Conservation (phyloP, 2,113 vertebrate genomes). For the Callospermophilus lateralis region DNA sequence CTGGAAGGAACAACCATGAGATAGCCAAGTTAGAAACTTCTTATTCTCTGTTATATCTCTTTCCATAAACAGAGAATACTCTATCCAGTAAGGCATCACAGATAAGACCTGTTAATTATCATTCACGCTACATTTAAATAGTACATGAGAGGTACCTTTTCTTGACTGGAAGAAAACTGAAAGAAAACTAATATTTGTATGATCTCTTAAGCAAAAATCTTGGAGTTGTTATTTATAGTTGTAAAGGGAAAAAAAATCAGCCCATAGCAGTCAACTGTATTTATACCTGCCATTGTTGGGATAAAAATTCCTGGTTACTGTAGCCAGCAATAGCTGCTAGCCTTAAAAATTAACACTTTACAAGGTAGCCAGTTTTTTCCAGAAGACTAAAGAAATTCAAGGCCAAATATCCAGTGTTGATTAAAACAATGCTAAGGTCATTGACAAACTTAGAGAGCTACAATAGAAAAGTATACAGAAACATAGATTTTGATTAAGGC, state of each 20-base stretch:
- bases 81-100: neutral
- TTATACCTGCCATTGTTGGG: neutral
- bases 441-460: no score
- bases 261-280: neutral
- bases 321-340: neutral
- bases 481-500: neutral
- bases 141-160: neutral
- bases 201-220: constrained; percentile 15
- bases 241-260: neutral
- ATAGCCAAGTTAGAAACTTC: constrained; percentile 3
- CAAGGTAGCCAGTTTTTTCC: neutral
- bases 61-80: neutral
- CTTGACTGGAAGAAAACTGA: neutral
- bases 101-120: constrained; percentile 35
- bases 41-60: neutral
- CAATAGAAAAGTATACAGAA: neutral
- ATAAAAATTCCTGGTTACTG: neutral
- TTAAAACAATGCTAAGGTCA: neutral
- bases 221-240: neutral
- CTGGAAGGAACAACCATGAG: neutral
- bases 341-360: constrained; percentile 13
- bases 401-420: neutral
- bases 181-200: neutral
- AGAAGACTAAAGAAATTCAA: constrained; percentile 21
- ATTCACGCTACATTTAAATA: neutral